Base-by-base conservation (phyloP, 2,113 vertebrate genomes). In the Catharus minimus region DNA sequence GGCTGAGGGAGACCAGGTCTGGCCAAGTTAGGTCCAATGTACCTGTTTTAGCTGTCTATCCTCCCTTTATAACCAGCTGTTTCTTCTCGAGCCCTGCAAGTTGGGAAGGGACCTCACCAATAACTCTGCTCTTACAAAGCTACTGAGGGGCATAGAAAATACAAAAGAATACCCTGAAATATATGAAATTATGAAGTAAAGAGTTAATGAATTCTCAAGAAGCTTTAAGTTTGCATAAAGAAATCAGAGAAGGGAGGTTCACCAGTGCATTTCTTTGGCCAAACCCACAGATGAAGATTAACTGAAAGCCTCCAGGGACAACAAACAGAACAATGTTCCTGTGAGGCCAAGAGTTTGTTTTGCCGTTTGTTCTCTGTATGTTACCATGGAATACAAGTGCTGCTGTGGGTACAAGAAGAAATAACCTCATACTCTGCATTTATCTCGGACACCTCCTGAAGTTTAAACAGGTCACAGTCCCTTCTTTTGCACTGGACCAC, bases 271-370 rank as follows among this genome's bases (percentile, higher is more conserved):
- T 93, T 79, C n/a, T 85, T 55, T 69, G 81, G 74, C 90, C 90
- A 95, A 95, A 80, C 86, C 83, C 74, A 85, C 83, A 82, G 66
- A 84, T 58, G 78, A 93, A 81, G 80, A 76, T 88, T 83, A 90
- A 84, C 57, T 92, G 74, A 28, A 81, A 73, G 66, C 58, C 88
- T 69, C 80, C 36, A 66, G 88, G 74, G 80, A 87, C 77, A 91
- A 26, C 86, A 94, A 93, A 55, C 38, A 92, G 83, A 94, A 76
- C 66, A 88, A 86, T 36, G 81, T 68, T 93, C 18, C 46, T 73
- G 71, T 47, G 69, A 91, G 50, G 58, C 74, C 74, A 87, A 57
- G 77, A 90, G 66, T 28, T 75, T 90, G 55, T 89, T 95, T 88
- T 4, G 9, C 64, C 58, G 52, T 65, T 91, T 88, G 30, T 75